Evolutionary conservation across 2,888 invertebrate genomes (phyloP).

Genomic region (Atethmia centrago): DNA sequence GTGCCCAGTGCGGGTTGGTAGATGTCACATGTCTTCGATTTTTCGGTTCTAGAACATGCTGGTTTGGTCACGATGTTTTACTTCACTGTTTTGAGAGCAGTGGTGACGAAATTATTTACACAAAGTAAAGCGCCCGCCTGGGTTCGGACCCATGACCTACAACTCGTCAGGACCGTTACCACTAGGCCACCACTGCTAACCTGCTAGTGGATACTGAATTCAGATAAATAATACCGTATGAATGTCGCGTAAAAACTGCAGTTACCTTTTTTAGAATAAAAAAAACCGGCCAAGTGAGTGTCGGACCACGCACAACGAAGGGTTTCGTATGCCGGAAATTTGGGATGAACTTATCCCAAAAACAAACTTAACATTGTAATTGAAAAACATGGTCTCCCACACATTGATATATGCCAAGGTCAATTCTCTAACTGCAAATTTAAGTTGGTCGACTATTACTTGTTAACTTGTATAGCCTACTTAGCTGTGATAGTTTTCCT

Average conservation of each 20-base stretch:
- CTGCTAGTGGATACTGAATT: neutral
- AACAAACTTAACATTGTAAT: too few species aligned
- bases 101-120: neutral
- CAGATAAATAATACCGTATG: neutral
- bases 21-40: neutral
- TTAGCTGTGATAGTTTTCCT: too few species aligned
- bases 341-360: too few species aligned
- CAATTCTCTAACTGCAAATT: too few species aligned
- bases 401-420: too few species aligned
- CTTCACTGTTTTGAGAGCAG: neutral
- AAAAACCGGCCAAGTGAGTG: too few species aligned
- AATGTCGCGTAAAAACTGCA: neutral
- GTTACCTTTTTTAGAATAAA: neutral
- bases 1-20: neutral
- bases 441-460: too few species aligned
- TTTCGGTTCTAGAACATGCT: neutral
- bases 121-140: neutral
- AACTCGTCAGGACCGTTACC: neutral
- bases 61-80: neutral
- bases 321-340: too few species aligned
- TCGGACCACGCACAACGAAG: too few species aligned
- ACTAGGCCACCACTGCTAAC: neutral
- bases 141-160: neutral
- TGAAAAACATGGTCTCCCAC: too few species aligned
- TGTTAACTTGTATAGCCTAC: too few species aligned